Conservation (phyloP, 2,888 invertebrate genomes). For the Mesorhabditis belari region DNA sequence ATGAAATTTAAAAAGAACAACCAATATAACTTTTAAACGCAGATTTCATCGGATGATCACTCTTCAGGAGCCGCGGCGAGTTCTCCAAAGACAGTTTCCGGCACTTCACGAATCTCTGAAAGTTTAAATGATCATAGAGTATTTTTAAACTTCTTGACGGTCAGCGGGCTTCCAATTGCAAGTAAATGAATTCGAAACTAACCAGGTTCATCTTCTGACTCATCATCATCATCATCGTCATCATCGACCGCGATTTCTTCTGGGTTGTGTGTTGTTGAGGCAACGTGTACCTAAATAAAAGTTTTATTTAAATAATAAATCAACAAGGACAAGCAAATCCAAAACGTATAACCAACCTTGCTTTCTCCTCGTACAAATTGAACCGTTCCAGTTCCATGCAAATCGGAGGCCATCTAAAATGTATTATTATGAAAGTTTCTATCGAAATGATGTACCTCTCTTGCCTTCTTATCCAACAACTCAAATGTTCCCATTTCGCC, state of each 20-base stretch:
- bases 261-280: slow-evolving; percentile 53
- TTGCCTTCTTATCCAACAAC: neutral
- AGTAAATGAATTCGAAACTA: neutral
- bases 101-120: slow-evolving; percentile 59
- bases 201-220: slow-evolving; percentile 39
- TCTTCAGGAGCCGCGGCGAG: too few relatives aligned
- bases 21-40: too few relatives aligned
- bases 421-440: neutral
- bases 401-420: slow-evolving; percentile 7
- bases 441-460: slow-evolving; percentile 2
- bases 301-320: too few relatives aligned
- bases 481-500: neutral
- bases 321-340: too few relatives aligned
- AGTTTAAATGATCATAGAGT: neutral
- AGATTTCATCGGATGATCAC: too few relatives aligned
- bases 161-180: neutral
- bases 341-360: too few relatives aligned
- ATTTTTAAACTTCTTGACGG: slow-evolving; percentile 2
- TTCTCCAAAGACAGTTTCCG: slow-evolving; percentile 80
- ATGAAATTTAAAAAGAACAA: too few relatives aligned
- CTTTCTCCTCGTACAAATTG: slow-evolving; percentile 66
- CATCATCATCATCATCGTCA: slow-evolving; percentile 49
- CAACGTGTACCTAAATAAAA: too few relatives aligned
- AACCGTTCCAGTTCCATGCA: slow-evolving; percentile 32
- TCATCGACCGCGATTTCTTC: slow-evolving; percentile 56